phyloP scores from a whole-genome alignment of 1,140 invertebrate genomes.

The Notospermus geniculatus region DNA sequence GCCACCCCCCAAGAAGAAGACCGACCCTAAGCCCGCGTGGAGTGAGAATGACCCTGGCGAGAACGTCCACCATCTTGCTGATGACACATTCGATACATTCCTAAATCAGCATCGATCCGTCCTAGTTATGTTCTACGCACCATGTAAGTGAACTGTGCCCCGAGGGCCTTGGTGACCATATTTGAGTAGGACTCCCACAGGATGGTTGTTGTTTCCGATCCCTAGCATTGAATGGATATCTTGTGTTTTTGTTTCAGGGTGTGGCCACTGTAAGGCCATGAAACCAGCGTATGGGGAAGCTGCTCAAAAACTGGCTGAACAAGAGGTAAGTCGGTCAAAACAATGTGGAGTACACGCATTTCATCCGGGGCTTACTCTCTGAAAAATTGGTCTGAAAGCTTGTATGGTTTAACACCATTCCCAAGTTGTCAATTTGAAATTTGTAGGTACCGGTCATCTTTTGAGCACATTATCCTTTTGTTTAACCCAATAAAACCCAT shows the following conservation, averaged over 20 bases:
- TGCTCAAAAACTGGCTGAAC: slow-evolving; percentile 41
- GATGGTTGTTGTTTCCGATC: neutral
- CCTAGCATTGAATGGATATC: slow-evolving; percentile 14
- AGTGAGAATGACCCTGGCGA: slow-evolving; percentile 50
- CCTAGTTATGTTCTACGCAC: slow-evolving; percentile 55
- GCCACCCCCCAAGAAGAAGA: slow-evolving; percentile 37
- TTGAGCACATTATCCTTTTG: neutral
- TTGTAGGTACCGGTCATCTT: too few relatives aligned
- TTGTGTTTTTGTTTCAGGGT: slow-evolving; percentile 37
- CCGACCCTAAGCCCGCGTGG: slow-evolving; percentile 51
- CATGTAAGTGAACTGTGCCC: slow-evolving; percentile 39
- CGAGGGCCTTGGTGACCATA: slow-evolving; percentile 66
- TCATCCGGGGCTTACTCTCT: neutral
- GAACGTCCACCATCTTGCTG: slow-evolving; percentile 59
- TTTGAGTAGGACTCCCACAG: neutral
- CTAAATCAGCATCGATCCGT: slow-evolving; percentile 45
- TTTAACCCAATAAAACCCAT: too few relatives aligned
- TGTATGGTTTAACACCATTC: neutral
- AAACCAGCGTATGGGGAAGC: slow-evolving; percentile 57
- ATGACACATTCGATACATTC: slow-evolving; percentile 58
- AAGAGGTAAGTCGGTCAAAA: slow-evolving; percentile 35
- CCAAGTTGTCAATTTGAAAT: too few relatives aligned
- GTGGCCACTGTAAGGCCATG: slow-evolving; percentile 60
- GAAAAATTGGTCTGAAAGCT: neutral
- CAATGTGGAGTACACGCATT: neutral